These are phyloP conservation scores for Ambastaia sidthimunki DNA, from an alignment of 2,797 vertebrate species.

Conservation along the genomic window DNA sequence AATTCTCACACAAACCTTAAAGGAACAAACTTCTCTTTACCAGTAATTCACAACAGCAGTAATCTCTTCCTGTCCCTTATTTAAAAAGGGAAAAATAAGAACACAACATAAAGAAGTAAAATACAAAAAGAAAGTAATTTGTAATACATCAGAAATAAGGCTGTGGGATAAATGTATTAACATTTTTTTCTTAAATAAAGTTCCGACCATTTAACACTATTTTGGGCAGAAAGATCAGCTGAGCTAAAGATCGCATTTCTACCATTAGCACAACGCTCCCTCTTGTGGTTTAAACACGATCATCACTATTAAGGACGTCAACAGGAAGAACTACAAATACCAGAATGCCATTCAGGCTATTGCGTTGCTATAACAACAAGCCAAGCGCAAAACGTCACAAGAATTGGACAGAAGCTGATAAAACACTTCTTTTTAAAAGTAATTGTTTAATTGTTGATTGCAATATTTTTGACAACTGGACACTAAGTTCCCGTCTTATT, in stretches of 20 bases:
- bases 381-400: background rate
- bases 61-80: background rate
- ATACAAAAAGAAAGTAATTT: background rate
- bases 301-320: background rate
- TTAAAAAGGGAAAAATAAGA: no score
- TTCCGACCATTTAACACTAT: background rate
- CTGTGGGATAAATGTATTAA: no score
- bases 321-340: conserved; percentile 16
- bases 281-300: conserved; percentile 17
- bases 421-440: background rate
- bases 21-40: background rate
- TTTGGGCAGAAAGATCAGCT: background rate
- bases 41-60: background rate
- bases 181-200: background rate
- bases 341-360: background rate
- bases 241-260: background rate
- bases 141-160: no score
- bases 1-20: conserved; percentile 4
- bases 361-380: conserved; percentile 17
- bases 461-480: conserved; percentile 46
- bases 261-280: conserved; percentile 27
- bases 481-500: conserved; percentile 32
- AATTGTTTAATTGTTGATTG: no score
- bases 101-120: no score
- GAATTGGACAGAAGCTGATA: background rate